Evolutionary conservation across 2,888 invertebrate species (phyloP).

Genomic region (Altica lythri): DNA sequence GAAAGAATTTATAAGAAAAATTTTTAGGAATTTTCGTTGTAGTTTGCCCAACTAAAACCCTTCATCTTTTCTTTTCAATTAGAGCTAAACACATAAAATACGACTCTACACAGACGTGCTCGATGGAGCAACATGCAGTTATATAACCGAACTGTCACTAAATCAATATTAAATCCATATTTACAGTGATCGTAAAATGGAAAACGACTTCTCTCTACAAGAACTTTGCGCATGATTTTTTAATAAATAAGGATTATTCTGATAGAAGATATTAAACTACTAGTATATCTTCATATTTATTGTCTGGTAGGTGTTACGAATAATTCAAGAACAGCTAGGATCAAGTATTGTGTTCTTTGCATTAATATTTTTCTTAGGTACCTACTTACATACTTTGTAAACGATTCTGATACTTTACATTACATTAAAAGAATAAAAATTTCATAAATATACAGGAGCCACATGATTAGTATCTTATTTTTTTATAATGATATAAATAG

Average conservation of each 20-base stretch:
- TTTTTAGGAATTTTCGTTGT: no score
- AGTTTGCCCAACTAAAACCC: neutral
- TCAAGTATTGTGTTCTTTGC: no score
- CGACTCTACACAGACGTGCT: neutral
- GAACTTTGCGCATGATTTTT: constrained; percentile 20
- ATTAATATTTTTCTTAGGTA: no score
- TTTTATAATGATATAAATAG: no score
- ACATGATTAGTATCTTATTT: no score
- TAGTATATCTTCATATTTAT: constrained; percentile 18
- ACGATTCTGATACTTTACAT: no score
- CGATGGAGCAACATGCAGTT: constrained; percentile 1
- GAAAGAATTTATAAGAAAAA: no score
- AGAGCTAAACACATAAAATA: constrained; percentile 11
- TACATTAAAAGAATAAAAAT: no score
- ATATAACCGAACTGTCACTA: constrained; percentile 29
- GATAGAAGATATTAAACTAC: constrained; percentile 11
- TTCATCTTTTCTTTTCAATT: constrained; percentile 6
- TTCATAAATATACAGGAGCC: no score
- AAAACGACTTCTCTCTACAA: constrained; percentile 39
- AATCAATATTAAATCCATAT: constrained; percentile 45
- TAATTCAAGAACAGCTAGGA: neutral
- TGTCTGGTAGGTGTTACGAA: constrained; percentile 20
- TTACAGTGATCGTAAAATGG: constrained; percentile 41
- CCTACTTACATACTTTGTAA: no score
- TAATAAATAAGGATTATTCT: constrained; percentile 27